These are phyloP conservation scores for Panthera tigris DNA, from an alignment of 2,113 vertebrate genomes.

Conservation along the genomic window DNA sequence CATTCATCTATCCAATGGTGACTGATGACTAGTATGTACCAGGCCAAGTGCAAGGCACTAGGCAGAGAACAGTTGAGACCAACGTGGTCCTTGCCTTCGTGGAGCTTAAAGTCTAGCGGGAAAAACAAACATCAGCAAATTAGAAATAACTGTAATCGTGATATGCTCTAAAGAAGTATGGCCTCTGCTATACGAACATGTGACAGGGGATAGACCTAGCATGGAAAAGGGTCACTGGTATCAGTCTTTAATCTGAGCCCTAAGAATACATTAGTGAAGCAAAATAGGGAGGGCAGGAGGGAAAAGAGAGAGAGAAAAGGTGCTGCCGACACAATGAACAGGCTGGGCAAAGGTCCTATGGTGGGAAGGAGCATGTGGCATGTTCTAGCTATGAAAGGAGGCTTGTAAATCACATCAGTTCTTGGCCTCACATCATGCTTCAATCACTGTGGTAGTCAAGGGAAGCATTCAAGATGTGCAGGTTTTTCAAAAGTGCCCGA, in stretches of 20 bases:
- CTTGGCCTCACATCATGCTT: not conserved
- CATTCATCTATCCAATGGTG: not conserved
- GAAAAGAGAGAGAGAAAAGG: not conserved
- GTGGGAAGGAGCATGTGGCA: fast-evolving
- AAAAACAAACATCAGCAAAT: not conserved
- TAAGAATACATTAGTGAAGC: not conserved
- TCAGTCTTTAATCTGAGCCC: not conserved
- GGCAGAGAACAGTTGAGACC: not conserved
- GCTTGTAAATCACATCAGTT: not conserved
- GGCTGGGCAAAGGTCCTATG: not conserved
- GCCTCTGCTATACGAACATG: not conserved
- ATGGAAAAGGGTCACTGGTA: not conserved
- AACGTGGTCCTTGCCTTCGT: not conserved
- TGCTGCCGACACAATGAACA: not conserved
- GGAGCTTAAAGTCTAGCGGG: not conserved
- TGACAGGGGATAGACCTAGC: not conserved
- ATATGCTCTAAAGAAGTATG: not conserved
- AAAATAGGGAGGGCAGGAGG: not conserved
- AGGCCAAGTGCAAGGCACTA: not conserved
- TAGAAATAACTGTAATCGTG: not conserved
- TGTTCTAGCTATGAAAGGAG: not conserved
- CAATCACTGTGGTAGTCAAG: not conserved
- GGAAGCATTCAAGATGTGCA: not conserved
- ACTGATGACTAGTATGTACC: not conserved
- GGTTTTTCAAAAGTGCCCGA: not conserved